phyloP scores from a whole-genome alignment of 2,888 invertebrate species.

The Tortrix viridana region DNA sequence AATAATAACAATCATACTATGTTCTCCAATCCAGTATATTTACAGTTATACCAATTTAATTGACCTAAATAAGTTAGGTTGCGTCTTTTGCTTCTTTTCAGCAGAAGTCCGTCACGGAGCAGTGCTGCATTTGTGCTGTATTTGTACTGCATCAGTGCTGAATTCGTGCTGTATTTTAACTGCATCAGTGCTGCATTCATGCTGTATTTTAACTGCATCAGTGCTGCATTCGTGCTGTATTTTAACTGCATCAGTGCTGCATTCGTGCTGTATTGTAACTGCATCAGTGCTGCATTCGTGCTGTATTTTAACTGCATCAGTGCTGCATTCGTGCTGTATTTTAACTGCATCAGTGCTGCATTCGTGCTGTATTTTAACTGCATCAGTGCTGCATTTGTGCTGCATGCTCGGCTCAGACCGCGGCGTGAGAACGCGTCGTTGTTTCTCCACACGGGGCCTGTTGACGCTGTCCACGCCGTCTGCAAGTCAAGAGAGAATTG shows the following conservation, averaged over 20 bases:
- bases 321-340: not conserved
- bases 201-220: too few species aligned
- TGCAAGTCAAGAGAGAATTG: conserved; percentile 30
- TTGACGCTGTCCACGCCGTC: conserved; percentile 36
- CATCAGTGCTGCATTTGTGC: not conserved
- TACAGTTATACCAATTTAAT: not conserved
- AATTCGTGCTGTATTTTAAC: not conserved
- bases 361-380: not conserved
- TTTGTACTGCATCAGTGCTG: too few species aligned
- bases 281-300: not conserved
- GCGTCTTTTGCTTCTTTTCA: too few species aligned
- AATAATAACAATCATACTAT: too few species aligned
- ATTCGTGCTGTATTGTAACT: conserved; percentile 14
- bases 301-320: too few species aligned
- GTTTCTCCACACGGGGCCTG: conserved; percentile 32
- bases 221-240: not conserved
- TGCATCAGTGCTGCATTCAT: not conserved
- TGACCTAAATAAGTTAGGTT: too few species aligned
- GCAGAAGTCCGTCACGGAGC: not conserved
- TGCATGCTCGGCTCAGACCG: conserved; percentile 37
- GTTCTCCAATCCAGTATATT: too few species aligned
- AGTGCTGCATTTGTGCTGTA: not conserved
- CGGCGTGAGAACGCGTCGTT: conserved; percentile 41
- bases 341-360: too few species aligned
- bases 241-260: not conserved